Evolutionary conservation across 2,888 invertebrate species (phyloP).

Genomic region (Pemphredon lugubris): DNA sequence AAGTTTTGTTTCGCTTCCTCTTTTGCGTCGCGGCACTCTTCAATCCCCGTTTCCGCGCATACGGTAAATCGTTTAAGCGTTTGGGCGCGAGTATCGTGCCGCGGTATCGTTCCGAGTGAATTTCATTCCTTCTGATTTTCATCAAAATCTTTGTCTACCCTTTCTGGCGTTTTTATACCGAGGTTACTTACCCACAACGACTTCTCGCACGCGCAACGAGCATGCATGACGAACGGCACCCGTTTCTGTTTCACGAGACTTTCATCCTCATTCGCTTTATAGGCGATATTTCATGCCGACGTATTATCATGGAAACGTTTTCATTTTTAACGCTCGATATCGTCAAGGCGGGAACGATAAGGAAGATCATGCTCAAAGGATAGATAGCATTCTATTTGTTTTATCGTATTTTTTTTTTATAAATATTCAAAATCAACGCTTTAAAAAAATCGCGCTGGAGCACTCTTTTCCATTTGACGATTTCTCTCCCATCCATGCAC

Average conservation of each 20-base stretch:
- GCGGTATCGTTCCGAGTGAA: not conserved
- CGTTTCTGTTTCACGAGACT: slow-evolving; percentile 34
- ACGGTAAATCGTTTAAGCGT: no score
- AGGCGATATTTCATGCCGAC: not conserved
- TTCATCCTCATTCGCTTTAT: slow-evolving; percentile 10
- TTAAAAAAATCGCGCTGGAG: no score
- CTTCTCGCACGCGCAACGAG: slow-evolving; percentile 38
- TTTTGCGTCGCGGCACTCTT: no score
- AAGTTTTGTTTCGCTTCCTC: no score
- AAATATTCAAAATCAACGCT: no score
- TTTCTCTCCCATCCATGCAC: no score
- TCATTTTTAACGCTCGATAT: not conserved
- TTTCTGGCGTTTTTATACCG: slow-evolving; percentile 28
- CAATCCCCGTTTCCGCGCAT: no score
- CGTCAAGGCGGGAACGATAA: not conserved
- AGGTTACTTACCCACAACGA: slow-evolving; percentile 22
- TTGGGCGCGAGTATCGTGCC: not conserved
- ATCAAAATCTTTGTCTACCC: slow-evolving; percentile 31
- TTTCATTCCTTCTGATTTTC: slow-evolving; percentile 32
- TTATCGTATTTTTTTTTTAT: no score
- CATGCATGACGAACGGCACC: slow-evolving; percentile 38
- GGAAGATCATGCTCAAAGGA: no score
- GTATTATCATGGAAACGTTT: not conserved
- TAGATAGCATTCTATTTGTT: no score
- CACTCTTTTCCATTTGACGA: no score